Conservation (phyloP, 2,888 invertebrate genomes). For the Oscheius myriophilus region DNA sequence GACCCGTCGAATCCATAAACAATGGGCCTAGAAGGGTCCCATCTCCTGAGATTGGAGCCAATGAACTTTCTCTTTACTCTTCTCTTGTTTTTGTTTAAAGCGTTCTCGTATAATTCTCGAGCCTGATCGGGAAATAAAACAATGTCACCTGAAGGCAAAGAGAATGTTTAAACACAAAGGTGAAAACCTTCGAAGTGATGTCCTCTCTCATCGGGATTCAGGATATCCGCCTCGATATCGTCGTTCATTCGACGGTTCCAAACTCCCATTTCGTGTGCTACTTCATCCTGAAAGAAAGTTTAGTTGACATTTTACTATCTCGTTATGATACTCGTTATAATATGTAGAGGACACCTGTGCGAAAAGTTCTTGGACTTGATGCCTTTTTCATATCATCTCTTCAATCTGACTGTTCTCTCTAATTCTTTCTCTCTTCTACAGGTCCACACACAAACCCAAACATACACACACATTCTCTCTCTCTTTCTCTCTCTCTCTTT, state of each 20-base stretch:
- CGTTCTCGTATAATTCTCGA: conserved; percentile 56
- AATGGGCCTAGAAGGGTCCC: conserved; percentile 67
- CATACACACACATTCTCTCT: too few relatives aligned
- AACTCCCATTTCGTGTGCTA: conserved; percentile 9
- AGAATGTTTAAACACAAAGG: neutral
- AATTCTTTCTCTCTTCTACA: too few relatives aligned
- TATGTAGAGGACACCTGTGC: too few relatives aligned
- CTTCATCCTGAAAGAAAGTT: conserved; percentile 5
- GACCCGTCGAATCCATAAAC: conserved; percentile 70
- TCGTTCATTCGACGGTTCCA: conserved; percentile 38
- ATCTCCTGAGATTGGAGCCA: conserved; percentile 65
- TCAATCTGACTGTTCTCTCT: too few relatives aligned
- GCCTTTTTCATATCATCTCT: too few relatives aligned
- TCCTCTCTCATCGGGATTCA: conserved; percentile 64
- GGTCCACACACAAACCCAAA: too few relatives aligned
- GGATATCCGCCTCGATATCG: conserved; percentile 25
- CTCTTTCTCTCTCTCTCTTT: too few relatives aligned
- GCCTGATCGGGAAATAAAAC: conserved; percentile 69
- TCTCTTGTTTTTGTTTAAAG: conserved; percentile 43
- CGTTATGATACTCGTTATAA: too few relatives aligned
- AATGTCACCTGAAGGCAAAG: conserved; percentile 63
- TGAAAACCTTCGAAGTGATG: conserved; percentile 61
- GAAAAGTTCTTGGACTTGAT: too few relatives aligned
- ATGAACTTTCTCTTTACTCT: conserved; percentile 67
- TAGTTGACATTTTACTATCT: too few relatives aligned